These are phyloP conservation scores for Cantharis lateralis DNA, from an alignment of 2,888 invertebrate genomes.

Conservation along the genomic window DNA sequence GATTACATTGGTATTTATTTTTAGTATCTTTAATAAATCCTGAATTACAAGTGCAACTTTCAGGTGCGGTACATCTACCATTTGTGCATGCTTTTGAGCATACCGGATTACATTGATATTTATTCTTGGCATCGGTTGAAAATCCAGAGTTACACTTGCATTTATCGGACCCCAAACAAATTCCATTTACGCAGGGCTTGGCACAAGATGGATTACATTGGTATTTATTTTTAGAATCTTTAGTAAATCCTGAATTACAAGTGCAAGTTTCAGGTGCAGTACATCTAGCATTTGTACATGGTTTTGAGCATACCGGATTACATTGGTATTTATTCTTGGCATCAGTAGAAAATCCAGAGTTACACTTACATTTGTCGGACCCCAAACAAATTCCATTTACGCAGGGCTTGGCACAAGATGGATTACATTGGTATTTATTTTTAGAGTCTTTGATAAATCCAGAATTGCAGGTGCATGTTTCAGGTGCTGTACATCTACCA, in stretches of 20 bases:
- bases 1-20: slow-evolving; percentile 41
- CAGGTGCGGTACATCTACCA: slow-evolving; percentile 48
- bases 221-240: slow-evolving; percentile 10
- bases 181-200: too few species aligned
- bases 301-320: slow-evolving; percentile 36
- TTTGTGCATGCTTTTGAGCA: slow-evolving; percentile 50
- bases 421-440: slow-evolving; percentile 40
- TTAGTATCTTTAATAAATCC: slow-evolving; percentile 27
- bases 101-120: slow-evolving; percentile 40
- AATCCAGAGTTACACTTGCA: too few species aligned
- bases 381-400: slow-evolving; percentile 46
- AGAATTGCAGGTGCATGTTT: slow-evolving; percentile 32
- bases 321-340: neutral
- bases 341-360: neutral
- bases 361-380: slow-evolving; percentile 46
- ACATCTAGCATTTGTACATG: slow-evolving; percentile 57
- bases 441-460: slow-evolving; percentile 3
- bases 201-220: neutral
- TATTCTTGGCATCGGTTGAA: slow-evolving; percentile 55
- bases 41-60: slow-evolving; percentile 37
- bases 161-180: too few species aligned
- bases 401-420: slow-evolving; percentile 41
- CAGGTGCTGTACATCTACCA: slow-evolving; percentile 35
- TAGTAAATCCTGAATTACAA: slow-evolving; percentile 32
- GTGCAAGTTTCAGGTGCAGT: slow-evolving; percentile 53